Base-by-base conservation (phyloP, 2,113 vertebrate species). In the Dendrocopos noguchii region DNA sequence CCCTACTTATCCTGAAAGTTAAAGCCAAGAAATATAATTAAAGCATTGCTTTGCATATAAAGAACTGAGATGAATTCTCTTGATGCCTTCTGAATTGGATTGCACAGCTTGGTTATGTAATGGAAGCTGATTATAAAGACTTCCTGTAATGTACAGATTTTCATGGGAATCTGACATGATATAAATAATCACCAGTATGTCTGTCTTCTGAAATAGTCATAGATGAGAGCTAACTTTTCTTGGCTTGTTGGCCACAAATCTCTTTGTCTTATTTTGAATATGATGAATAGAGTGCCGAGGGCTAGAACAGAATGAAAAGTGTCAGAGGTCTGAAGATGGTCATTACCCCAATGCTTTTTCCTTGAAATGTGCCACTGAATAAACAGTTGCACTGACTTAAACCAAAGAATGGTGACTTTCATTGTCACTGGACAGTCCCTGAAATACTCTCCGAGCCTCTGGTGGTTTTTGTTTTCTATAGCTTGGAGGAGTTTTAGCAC, bases 181-280 rank as follows among this genome's bases (percentile, higher is more conserved):
- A 65, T 81, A 91, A 88, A 75, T 91, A 86, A 86, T 90, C 66
- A 46, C 50, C 52, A 70, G 74, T 75, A 87, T 12, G 27, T 87
- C 44, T 86, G 70, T 75, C 66, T 91, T 88, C 24, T 90, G 92
- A 93, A 81, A 78, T 91, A 94, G 65, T 91, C 71, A 34, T 82
- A 10, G 55, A 65, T 72, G 64, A 81, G 83, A 94, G 36, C 39
- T 68, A 86, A 53, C 15, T 83, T 88, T 89, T 85, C 73, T 90
- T 90, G 87, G 31, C 82, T n/a, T 80, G 42, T 44, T 89, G 64
- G 31, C 27, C 27, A 53, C 42, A 80, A 59, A 9, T n/a, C 2
- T 80, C 66, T 31, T 21, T 31, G 13, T 72, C 47, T 61, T 84
- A 5, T 7, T 66, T 34, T 80, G 22, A 72, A 65, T 83, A n/a